Evolutionary conservation across 2,888 invertebrate species (phyloP), one percentile per base, ranked within the genome.

Genomic region (Drosophila neotestacea): DNA sequence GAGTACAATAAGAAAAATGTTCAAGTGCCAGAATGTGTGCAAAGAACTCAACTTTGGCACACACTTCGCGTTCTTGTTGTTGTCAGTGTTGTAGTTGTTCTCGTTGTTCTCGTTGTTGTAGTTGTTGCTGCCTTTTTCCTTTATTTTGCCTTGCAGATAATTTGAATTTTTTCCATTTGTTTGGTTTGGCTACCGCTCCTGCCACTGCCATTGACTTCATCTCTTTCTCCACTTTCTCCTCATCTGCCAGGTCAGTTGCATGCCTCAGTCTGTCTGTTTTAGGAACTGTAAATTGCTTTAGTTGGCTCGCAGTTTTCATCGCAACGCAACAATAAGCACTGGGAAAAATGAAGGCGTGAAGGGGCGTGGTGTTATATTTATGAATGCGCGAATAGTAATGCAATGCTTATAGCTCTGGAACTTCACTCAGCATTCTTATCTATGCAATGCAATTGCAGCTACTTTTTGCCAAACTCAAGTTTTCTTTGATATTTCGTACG

Each of bases 1-100:
- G 54, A 73, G 64, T 73, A 70, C 67, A 84, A 88, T 83, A 88
- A 84, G 88, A 84, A 86, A 84, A 84, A 84, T 88, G 84, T 73
- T 84, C 84, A 84, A 84, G 84, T 84, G 88, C 81, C 84, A 84
- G 88, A 84, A 84, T 84, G 84, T 84, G 88, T 88, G 84, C 84
- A 88, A 88, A 83, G 84, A 84, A 84, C 84, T 84, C 84, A 83
- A 84, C 86, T 84, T 84, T 83, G 83, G 77, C 79, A 84, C 88
- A 81, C 84, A 83, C 84, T 80, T 72, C 63, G 65, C 65, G 60
- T 41, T 54, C 51, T 16, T 47, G 30, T 32, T 7, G 32, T 32
- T 32, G 32, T 32, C 9, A 9, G 6, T 6, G 32, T 32, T 32
- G 32, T 32, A 6, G 32, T 30, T 30, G 30, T 4, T 22, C 22